Evolutionary conservation across 2,888 invertebrate genomes (phyloP).

Genomic region (Leptinotarsa juncta): DNA sequence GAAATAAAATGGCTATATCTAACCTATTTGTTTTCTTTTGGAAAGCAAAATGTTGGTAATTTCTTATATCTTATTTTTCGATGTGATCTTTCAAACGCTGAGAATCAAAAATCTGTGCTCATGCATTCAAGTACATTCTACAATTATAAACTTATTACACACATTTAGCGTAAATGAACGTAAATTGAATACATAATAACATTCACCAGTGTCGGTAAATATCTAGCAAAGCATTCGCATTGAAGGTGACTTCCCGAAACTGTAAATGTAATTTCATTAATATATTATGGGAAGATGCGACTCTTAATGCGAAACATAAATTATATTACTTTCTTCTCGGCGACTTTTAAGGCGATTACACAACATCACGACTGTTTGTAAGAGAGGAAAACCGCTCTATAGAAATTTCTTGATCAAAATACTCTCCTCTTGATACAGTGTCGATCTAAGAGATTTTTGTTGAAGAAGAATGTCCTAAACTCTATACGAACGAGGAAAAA

Average conservation of each 20-base stretch:
- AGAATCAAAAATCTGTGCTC: too few relatives aligned
- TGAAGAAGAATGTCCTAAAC: not conserved
- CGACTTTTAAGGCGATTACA: conserved; percentile 25
- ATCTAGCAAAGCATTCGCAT: not conserved
- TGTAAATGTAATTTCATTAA: conserved; percentile 37
- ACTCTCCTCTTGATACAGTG: not conserved
- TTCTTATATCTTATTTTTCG: too few relatives aligned
- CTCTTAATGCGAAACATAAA: conserved; percentile 35
- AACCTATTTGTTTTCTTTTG: too few relatives aligned
- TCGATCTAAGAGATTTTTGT: not conserved
- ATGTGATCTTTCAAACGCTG: too few relatives aligned
- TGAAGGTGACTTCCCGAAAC: conserved; percentile 31
- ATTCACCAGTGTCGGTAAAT: not conserved
- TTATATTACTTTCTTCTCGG: conserved; percentile 37
- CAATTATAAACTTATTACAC: too few relatives aligned
- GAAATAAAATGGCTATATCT: too few relatives aligned
- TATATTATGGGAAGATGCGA: conserved; percentile 34
- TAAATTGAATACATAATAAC: not conserved
- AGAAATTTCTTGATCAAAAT: not conserved
- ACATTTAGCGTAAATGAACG: not conserved
- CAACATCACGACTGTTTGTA: conserved; percentile 34
- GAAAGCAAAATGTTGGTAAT: too few relatives aligned
- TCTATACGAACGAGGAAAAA: not conserved
- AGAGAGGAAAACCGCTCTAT: not conserved
- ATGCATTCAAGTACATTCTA: too few relatives aligned